Base-by-base conservation (phyloP, 1,140 invertebrate species). In the Pseudoatta argentina region DNA sequence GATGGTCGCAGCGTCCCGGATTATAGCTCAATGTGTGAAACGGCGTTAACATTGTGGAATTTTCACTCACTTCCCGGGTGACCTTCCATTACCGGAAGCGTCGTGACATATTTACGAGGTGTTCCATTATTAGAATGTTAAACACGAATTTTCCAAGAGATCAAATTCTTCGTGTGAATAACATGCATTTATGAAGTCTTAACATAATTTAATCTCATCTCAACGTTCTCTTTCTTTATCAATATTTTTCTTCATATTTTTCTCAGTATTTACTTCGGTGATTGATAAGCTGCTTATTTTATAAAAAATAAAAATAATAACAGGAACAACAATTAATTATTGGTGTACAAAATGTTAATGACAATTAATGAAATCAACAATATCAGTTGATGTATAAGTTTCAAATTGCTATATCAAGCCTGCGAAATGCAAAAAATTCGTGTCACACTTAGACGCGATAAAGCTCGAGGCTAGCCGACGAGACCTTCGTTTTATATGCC, bases 1-100 rank as follows among this genome's bases (percentile, higher is more conserved):
- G 86, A 90, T 89, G 81, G 89, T 88, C 89, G 78, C 88, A 59
- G 21, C 88, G 83, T 72, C 81, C 57, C 63, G 73, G 78, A 86
- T 86, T 86, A 90, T 91, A 69, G 78, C 61, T 75, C 85, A 66
- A 69, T 39, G n/a, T 55, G 77, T 30, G 16, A n/a, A 30, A 55
- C 73, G 69, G 67, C 51, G 39, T 51, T 51, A 55, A 71, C 69
- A 51, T 72, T 73, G 78, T 86, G 66, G 71, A 75, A 86, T 79
- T 78, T 51, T 53, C 59, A 53, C 48, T 55, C 75, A 30, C 83
- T 73, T 79, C 59, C 51, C 51, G 21, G 44, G 85, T 87, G 89
- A 91, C 88, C 87, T 90, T 88, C 87, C 86, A 30, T 75, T 83
- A 30, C 67, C 79, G 79, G 79, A 83, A 83, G 39, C 69, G n/a